Evolutionary conservation across 2,113 vertebrate genomes (phyloP).

Genomic region (Grantiella picta): DNA sequence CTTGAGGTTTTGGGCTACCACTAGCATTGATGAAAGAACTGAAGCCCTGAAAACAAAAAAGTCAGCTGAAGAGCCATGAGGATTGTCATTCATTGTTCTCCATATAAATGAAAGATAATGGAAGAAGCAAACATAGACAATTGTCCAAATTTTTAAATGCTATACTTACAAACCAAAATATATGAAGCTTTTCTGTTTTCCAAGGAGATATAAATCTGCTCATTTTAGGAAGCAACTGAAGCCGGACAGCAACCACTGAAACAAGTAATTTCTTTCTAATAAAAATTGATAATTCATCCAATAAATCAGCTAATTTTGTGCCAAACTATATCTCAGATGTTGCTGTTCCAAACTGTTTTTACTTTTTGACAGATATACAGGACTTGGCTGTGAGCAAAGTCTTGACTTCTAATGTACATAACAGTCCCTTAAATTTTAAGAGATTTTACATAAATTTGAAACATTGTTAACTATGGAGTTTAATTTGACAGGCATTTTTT

Average conservation of each 20-base stretch:
- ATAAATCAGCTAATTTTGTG: constrained; percentile 14
- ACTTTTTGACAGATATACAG: neutral
- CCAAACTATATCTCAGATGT: neutral
- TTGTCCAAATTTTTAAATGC: neutral
- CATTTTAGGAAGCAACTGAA: neutral
- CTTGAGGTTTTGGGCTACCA: neutral
- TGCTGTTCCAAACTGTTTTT: neutral
- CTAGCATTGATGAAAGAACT: neutral
- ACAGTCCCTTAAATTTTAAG: neutral
- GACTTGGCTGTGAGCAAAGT: neutral
- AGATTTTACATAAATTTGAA: neutral
- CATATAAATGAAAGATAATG: neutral
- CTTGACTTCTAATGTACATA: neutral
- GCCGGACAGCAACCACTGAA: neutral
- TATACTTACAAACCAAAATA: neutral
- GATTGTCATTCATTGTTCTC: neutral
- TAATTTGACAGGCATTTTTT: no score
- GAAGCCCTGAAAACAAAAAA: neutral
- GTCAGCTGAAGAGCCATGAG: neutral
- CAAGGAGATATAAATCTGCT: neutral
- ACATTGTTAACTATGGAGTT: neutral
- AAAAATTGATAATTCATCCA: neutral
- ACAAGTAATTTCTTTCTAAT: neutral
- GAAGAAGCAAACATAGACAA: neutral
- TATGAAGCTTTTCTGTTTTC: neutral